Percentiles rank a stretch among this genome's conserved stretches.
Conservation (phyloP, 1,140 invertebrate genomes). For the Pogonomyrmex barbatus region DNA sequence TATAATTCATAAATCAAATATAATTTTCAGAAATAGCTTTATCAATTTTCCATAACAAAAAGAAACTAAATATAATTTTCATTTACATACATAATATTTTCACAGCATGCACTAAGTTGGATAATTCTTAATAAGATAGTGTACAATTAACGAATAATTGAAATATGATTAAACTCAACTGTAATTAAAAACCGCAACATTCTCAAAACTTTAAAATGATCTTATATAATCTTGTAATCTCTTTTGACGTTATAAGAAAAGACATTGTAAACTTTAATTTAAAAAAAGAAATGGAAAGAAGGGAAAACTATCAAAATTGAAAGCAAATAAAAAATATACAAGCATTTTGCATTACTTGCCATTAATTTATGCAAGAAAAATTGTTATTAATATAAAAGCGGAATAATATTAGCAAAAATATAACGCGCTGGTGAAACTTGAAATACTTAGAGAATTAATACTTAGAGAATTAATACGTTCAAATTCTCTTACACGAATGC, state of each 20-base stretch:
- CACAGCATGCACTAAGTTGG: not conserved
- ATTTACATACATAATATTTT: not conserved
- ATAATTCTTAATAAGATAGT: not conserved
- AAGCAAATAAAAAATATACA: not conserved
- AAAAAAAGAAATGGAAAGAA: not conserved
- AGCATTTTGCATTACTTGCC: not conserved
- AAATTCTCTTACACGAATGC: not conserved
- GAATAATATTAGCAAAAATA: not conserved
- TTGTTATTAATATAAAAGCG: not conserved
- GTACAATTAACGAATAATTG: not conserved
- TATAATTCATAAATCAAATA: too few relatives aligned
- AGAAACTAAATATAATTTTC: not conserved
- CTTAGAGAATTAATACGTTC: conserved; percentile 1
- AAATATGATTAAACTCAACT: not conserved
- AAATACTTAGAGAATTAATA: not conserved
- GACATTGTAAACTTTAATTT: not conserved
- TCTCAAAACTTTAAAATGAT: not conserved
- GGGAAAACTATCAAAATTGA: too few relatives aligned
- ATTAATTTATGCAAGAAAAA: conserved; percentile 19
- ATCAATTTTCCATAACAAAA: not conserved
- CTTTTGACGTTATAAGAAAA: not conserved
- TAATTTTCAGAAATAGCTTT: too few relatives aligned
- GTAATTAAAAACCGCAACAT: not conserved
- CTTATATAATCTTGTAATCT: not conserved
- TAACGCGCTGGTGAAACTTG: not conserved